Base-by-base conservation (phyloP, 2,797 vertebrate species). In the Sebastes wilsoni region DNA sequence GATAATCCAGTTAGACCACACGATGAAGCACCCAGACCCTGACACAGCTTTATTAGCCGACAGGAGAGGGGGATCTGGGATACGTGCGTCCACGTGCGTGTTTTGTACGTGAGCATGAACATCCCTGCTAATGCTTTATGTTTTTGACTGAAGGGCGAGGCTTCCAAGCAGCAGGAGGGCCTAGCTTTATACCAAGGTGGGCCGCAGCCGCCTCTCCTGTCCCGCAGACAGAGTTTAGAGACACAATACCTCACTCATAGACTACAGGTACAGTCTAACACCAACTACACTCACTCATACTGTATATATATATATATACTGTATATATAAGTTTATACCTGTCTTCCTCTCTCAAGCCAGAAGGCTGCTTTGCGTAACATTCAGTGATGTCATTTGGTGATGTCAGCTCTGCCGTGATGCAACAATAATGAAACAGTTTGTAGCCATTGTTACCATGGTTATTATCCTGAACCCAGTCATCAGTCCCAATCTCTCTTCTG, bases 211-310 rank as follows among this genome's bases (percentile, higher is more conserved):
- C 97, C 96, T 1, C 71, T 97, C 30, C 88, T 98, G 38, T 94
- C 97, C 75, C 95, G 96, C 25, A 94, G 97, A 87, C 99, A 97
- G 90, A 98, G 98, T 93, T 93, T 99, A 91, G 98, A 99, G 83
- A 96, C 96, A 0, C 98, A 98, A 88, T 98, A 97, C 94, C 96
- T 99, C 80, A 96, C 97, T 73, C 98, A 99, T 75, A 95, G 96
- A 85, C 96, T 98, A 71, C 97, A 98, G 97, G 98, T 99, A 96
- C 86, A 81, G 87, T 85, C 73, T n/a, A 38, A 75, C 76, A 69
- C 32, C 77, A 79, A 36, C 56, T 28, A 23, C 77, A 38, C 42
- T 59, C 52, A 6, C n/a, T 77, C 27, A 46, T 18, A 38, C 32
- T 38, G 4, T 58, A 1, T 28, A 42, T 64, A 42, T 16, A 38